Base-by-base conservation (phyloP, 2,888 invertebrate genomes). In the Acleris cristana region DNA sequence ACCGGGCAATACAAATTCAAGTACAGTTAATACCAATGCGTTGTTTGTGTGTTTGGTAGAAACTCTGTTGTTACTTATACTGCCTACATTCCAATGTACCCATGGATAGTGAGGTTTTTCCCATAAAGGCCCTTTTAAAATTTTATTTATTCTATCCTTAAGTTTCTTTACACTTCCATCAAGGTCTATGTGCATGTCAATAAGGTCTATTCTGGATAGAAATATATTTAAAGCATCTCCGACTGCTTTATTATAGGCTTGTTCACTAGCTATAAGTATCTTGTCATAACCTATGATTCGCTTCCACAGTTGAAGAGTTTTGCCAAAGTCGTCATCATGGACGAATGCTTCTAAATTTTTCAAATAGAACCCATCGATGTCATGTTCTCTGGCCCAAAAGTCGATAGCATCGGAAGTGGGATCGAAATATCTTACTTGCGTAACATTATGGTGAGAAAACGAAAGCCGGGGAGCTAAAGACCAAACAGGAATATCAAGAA, bases 321-420 rank as follows among this genome's bases (percentile, higher is more conserved):
- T 87, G 0, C 90, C 85, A 74, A 96, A 95, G 76, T 94, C 88
- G 0, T 87, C 82, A 75, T 96, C 95, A 51, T 94, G 89, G 4
- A 94, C 90, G 77, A 95, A 94, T 69, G 94, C 86, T 78, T 96
- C 96, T 23, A 97, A 84, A 12, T 96, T 96, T 84, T 97, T 97
- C 8, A 98, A 88, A 82, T 98, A 97, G 85, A 99, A 97, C 0
- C 98, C 99, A 86, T 98, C 97, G 3, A 98, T 96, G 8, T 96
- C 97, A 71, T 95, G 93, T n/a, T 93, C 88, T 26, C 95, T 79
- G n/a, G 85, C 81, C 87, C 90, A 92, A 74, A 81, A 85, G 10
- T 80, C 80, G 61, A 91, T 87, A 12, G 91, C 89, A 64, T 76
- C 79, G 60, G 91, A 83, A 62, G 90, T 91, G 40, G 79, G 76